Conservation (phyloP, 2,113 vertebrate species). For the Cisticola juncidis region DNA sequence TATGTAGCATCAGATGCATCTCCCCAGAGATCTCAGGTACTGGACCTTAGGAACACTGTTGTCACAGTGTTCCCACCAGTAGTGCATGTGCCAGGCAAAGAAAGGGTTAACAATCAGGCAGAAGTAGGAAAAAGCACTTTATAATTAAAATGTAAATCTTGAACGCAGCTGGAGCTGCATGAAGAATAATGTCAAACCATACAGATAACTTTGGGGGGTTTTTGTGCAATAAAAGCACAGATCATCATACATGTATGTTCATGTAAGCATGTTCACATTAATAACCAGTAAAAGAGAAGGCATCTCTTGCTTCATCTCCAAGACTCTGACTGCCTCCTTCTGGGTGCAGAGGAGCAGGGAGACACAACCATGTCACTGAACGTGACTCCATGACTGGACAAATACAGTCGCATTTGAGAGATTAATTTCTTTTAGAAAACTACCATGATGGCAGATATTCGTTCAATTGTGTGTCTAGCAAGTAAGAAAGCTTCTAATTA, state of each 20-base stretch:
- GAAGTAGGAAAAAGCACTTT: neutral
- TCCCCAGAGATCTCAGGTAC: neutral
- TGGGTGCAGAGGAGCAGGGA: neutral
- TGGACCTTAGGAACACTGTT: neutral
- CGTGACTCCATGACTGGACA: neutral
- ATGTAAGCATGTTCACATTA: accelerated
- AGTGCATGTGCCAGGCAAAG: neutral
- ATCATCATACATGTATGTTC: neutral
- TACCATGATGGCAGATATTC: neutral
- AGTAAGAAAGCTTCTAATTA: neutral
- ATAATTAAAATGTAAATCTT: conserved; percentile 16
- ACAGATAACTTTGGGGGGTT: accelerated
- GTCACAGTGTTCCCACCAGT: accelerated
- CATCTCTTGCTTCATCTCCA: neutral
- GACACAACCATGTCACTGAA: neutral
- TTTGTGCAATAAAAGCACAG: neutral
- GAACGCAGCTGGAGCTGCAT: neutral
- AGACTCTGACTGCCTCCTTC: neutral
- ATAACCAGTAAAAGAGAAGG: neutral
- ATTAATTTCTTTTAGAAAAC: neutral
- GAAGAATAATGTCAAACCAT: neutral
- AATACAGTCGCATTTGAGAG: neutral
- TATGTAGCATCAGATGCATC: neutral
- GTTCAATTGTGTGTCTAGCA: neutral
- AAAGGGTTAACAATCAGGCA: neutral